Evolutionary conservation across 2,888 invertebrate species (phyloP).

Genomic region (Acronicta psi): DNA sequence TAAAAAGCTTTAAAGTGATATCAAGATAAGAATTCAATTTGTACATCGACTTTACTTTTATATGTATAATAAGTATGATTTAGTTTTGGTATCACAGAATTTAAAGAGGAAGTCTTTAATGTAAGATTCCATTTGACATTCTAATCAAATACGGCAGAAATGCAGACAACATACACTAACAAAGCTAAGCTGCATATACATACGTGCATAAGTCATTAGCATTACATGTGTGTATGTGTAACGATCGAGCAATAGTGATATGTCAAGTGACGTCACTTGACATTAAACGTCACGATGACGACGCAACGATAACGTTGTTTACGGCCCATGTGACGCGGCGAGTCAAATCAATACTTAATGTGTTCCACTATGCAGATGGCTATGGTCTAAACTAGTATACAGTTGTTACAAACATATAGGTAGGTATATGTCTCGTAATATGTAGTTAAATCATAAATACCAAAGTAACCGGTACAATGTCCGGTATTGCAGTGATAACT

Average conservation of each 20-base stretch:
- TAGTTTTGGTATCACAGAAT: no score
- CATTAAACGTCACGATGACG: constrained; percentile 61
- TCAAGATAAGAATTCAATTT: no score
- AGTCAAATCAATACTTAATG: constrained; percentile 41
- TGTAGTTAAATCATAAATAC: no score
- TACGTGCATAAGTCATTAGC: constrained; percentile 36
- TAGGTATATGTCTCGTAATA: no score
- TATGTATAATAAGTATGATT: no score
- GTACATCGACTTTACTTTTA: no score
- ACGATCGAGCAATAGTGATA: constrained; percentile 33
- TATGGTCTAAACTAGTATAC: no score
- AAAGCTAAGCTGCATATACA: constrained; percentile 11
- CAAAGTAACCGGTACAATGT: no score
- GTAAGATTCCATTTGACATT: not conserved
- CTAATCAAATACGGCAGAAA: constrained; percentile 8
- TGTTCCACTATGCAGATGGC: constrained; percentile 16
- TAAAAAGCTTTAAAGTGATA: no score
- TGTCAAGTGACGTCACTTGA: constrained; percentile 61
- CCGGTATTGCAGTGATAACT: no score
- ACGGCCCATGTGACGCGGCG: constrained; percentile 54
- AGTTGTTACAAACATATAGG: no score
- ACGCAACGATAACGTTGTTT: constrained; percentile 68
- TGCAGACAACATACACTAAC: constrained; percentile 8
- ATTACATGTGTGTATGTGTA: constrained; percentile 28
- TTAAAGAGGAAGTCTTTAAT: no score